Base-by-base conservation (phyloP, 2,797 vertebrate genomes). In the Rhodeus uyekii region DNA sequence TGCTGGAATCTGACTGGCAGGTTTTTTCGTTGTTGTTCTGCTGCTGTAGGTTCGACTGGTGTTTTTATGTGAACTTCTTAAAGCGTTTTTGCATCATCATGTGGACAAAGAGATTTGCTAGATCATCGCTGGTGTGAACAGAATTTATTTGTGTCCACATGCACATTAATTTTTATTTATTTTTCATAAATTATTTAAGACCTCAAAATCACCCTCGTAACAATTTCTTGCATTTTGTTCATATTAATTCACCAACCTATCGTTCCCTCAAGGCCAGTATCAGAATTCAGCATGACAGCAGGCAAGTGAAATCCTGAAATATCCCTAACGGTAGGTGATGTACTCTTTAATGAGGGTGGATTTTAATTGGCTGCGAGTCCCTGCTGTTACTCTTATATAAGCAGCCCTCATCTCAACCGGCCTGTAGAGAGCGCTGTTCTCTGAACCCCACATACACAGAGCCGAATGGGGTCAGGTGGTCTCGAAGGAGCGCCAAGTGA, bases 351-450 rank as follows among this genome's bases (percentile, higher is more conserved):
- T 61, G 53, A 63, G 55, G 39, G 55, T 63, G 67, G 39, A 71
- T 80, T 72, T 72, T 61, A 80, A 71, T 80, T 80, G 39, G 27
- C 27, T 1, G 27, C 13, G 27, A 61, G 68, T 71, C 55, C 34
- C 67, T 39, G 13, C 77, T 71, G 50, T 44, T 69, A 19, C 29
- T 72, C 22, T 80, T 72, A 38, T 24, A 5, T 76, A 69, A 73
- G 65, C 38, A 34, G n/a, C 34, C 18, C 6, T 2, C 4, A 6
- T 78, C 19, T 34, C n/a, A 27, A 27, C 36, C 8, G 3, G 7
- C 50, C 81, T 68, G 39, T 44, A 42, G 61, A 60, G 63, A 58
- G 80, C 22, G 9, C 50, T 68, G 65, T 69, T 76, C 22, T 60
- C 29, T 36, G 55, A 81, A 69, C 44, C 6, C 24, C 77, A 67